phyloP scores from a whole-genome alignment of 1,140 invertebrate genomes.

The Lordiphosa collinella region DNA sequence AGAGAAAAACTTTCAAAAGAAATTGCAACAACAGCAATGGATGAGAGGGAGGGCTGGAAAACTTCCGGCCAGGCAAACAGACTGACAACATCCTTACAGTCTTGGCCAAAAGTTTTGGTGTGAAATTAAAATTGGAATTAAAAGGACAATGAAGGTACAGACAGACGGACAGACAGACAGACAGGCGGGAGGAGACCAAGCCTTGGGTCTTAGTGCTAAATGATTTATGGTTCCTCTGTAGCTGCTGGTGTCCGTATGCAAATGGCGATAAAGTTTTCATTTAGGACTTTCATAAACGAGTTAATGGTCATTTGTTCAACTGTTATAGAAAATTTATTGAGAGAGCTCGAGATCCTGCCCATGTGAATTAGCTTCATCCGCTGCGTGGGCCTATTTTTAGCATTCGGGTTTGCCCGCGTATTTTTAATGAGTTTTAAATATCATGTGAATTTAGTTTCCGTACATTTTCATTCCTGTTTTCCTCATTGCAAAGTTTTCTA shows the following conservation, averaged over 20 bases:
- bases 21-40: slow-evolving; percentile 40
- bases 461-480: not conserved
- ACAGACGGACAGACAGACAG: not conserved
- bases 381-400: no score
- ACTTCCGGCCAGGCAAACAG: slow-evolving; percentile 4
- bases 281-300: slow-evolving; percentile 15
- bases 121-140: slow-evolving; percentile 71
- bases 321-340: not conserved
- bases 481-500: not conserved
- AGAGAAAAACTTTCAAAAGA: slow-evolving; percentile 54
- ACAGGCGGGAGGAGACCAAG: not conserved
- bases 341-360: no score
- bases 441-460: not conserved
- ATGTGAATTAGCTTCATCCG: no score
- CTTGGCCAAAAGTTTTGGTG: slow-evolving; percentile 58
- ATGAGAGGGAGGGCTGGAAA: not conserved
- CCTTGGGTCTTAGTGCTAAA: slow-evolving; percentile 40
- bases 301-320: not conserved
- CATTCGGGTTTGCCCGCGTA: no score
- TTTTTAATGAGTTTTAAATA: slow-evolving; percentile 1
- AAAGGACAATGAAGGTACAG: slow-evolving; percentile 45
- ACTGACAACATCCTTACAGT: not conserved
- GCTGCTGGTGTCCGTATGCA: slow-evolving; percentile 25
- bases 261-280: slow-evolving; percentile 48
- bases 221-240: slow-evolving; percentile 49